Percentiles rank a stretch among this genome's conserved stretches.
Conservation (phyloP, 2,113 vertebrate species). For the Herpetotheres cachinnans region DNA sequence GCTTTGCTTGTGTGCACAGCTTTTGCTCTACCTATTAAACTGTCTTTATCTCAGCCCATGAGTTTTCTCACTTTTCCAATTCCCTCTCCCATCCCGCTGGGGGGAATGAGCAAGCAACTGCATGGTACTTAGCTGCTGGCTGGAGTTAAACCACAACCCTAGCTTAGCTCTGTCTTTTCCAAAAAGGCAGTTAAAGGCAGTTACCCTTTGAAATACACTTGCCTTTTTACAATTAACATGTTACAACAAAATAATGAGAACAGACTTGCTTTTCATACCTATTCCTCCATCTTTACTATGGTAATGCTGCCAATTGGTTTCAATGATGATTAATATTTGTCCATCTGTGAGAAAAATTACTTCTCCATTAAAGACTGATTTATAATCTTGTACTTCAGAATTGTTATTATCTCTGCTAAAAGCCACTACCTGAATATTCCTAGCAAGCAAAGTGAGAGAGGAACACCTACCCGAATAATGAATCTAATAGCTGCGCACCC, state of each 20-base stretch:
- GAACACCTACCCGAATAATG: slow-evolving; percentile 88
- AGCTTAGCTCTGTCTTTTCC: not conserved
- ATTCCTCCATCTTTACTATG: not conserved
- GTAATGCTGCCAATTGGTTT: not conserved
- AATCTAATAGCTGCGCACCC: slow-evolving; percentile 93
- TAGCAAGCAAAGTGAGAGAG: not conserved
- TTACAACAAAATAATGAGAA: not conserved
- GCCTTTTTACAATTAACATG: not conserved
- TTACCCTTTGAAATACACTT: not conserved
- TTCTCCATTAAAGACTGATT: not conserved
- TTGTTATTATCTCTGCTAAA: not conserved
- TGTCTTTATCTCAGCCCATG: no score
- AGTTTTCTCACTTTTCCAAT: no score
- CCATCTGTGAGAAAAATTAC: not conserved
- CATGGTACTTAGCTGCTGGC: no score
- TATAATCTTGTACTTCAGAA: not conserved
- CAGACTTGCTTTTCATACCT: not conserved
- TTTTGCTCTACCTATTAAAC: no score
- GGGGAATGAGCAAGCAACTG: no score
- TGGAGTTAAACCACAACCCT: no score
- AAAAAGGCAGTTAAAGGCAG: not conserved
- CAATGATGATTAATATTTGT: not conserved
- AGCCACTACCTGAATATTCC: not conserved
- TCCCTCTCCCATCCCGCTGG: no score
- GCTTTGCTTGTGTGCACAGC: no score